Conservation (phyloP, 2,113 vertebrate genomes). For the Sorex fumeus region DNA sequence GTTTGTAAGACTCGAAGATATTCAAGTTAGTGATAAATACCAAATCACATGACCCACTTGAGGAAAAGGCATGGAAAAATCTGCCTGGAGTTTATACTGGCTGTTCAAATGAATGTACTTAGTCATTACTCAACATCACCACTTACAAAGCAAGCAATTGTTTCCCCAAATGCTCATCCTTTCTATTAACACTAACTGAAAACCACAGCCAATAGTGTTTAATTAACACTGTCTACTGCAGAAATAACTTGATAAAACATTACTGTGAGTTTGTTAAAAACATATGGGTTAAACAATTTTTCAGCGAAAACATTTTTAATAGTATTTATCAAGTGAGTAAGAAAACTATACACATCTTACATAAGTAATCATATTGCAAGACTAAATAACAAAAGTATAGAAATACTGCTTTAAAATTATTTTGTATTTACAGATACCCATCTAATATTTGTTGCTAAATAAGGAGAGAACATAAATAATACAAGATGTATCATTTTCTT, state of each 20-base stretch:
- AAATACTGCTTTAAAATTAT: conserved; percentile 6
- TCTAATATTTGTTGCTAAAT: conserved; percentile 19
- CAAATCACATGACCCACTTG: conserved; percentile 55
- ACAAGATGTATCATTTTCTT: background rate
- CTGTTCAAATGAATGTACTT: conserved; percentile 78
- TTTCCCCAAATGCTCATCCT: conserved; percentile 73
- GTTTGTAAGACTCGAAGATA: conserved; percentile 65
- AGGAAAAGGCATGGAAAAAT: conserved; percentile 46
- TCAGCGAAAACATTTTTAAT: conserved; percentile 58
- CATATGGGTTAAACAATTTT: conserved; percentile 26
- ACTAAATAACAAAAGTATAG: background rate
- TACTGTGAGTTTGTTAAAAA: conserved; percentile 35
- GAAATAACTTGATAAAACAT: conserved; percentile 55
- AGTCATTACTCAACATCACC: conserved; percentile 75
- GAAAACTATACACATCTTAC: conserved; percentile 36
- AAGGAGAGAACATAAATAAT: background rate
- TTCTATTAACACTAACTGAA: conserved; percentile 67
- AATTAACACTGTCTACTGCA: background rate
- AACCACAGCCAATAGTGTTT: conserved; percentile 66
- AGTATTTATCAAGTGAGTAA: conserved; percentile 42
- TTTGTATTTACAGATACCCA: background rate
- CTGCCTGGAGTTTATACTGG: conserved; percentile 78
- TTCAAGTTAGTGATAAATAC: conserved; percentile 70
- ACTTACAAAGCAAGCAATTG: conserved; percentile 84
- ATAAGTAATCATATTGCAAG: background rate